Percentiles rank a stretch among this genome's conserved stretches.
These are phyloP conservation scores for Belonocnema kinseyi DNA, from an alignment of 1,140 invertebrate species.

Conservation along the genomic window DNA sequence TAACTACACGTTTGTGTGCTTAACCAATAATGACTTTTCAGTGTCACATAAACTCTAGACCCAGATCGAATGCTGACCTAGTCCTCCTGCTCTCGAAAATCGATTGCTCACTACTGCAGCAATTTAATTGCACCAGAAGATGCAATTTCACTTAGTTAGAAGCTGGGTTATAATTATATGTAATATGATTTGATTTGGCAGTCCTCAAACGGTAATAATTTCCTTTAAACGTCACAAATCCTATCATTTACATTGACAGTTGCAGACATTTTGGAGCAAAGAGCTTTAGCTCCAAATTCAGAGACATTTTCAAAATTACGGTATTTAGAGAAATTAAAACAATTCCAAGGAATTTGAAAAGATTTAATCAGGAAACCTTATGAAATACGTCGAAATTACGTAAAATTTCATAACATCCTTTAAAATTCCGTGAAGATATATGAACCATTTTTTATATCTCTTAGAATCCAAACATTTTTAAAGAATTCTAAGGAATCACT, in stretches of 20 bases:
- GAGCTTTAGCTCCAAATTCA: no score
- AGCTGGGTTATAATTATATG: conserved; percentile 2
- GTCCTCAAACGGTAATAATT: not conserved
- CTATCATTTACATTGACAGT: not conserved
- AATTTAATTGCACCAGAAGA: conserved; percentile 6
- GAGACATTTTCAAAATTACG: no score
- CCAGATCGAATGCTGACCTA: conserved; percentile 60
- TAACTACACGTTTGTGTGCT: not conserved
- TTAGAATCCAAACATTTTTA: no score
- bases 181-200: not conserved
- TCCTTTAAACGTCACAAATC: not conserved
- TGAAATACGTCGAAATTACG: no score
- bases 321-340: no score
- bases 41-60: conserved; percentile 56
- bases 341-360: no score
- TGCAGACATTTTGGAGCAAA: no score
- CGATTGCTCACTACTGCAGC: conserved; percentile 23
- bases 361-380: no score
- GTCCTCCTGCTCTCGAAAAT: conserved; percentile 60
- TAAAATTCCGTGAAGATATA: no score
- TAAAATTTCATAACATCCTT: no score
- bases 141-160: conserved; percentile 13
- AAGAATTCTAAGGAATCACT: no score
- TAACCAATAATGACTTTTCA: conserved; percentile 54
- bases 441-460: no score